A percentile compares a stretch with the other conserved stretches of the same genome.
These are phyloP conservation scores for Nasonia longicornis DNA, from an alignment of 1,140 invertebrate species.

Conservation along the genomic window DNA sequence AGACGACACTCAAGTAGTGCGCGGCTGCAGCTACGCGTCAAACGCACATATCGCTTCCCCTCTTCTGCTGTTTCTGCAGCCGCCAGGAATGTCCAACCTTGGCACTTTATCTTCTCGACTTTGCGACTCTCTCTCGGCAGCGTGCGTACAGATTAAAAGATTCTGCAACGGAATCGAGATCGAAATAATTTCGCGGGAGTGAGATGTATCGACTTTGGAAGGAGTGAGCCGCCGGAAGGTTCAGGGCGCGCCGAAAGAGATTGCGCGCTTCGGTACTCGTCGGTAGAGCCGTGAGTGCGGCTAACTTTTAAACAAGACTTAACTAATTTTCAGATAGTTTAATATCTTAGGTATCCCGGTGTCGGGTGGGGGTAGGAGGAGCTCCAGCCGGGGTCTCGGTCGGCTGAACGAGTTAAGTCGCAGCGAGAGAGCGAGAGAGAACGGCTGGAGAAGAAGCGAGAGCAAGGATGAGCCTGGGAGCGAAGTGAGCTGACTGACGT, in stretches of 20 bases:
- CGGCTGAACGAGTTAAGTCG: slow-evolving; percentile 66
- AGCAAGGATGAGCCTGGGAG: slow-evolving; percentile 65
- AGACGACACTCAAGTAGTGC: slow-evolving; percentile 52
- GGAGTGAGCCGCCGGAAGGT: not conserved
- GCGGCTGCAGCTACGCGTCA: slow-evolving; percentile 60
- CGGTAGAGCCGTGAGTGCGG: slow-evolving; percentile 39
- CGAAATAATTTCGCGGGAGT: not conserved
- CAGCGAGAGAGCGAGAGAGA: slow-evolving; percentile 50
- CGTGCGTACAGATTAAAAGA: too few species aligned
- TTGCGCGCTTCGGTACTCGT: slow-evolving; percentile 27
- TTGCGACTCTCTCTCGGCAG: not conserved
- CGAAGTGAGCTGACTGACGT: slow-evolving; percentile 68
- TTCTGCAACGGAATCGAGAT: not conserved
- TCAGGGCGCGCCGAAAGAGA: slow-evolving; percentile 19
- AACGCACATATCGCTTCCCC: slow-evolving; percentile 54
- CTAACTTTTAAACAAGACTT: slow-evolving; percentile 68
- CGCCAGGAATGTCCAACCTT: slow-evolving; percentile 39
- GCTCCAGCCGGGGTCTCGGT: slow-evolving; percentile 42
- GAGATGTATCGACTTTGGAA: not conserved
- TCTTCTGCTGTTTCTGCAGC: slow-evolving; percentile 13
- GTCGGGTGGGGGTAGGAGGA: slow-evolving; percentile 14
- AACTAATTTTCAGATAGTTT: slow-evolving; percentile 69
- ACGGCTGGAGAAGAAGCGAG: slow-evolving; percentile 43
- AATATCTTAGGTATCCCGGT: slow-evolving; percentile 61
- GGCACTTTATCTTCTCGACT: slow-evolving; percentile 11